Evolutionary conservation across 2,113 vertebrate genomes (phyloP), one percentile per base, ranked within the genome.

Genomic region (Alethe castanea): DNA sequence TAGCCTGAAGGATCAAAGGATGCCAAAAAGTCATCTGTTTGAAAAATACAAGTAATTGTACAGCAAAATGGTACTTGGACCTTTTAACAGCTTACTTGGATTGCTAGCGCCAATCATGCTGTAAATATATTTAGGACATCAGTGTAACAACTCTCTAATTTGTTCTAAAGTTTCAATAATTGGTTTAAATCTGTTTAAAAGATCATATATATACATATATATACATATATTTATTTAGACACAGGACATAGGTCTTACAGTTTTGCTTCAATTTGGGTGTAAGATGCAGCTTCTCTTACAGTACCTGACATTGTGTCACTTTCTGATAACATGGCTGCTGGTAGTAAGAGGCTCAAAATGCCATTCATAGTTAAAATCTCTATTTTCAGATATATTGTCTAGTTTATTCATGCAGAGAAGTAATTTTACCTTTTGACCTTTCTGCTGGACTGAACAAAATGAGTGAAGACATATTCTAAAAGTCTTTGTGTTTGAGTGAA

Each of bases 401-500:
- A 24, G 91, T 90, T 91, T 90, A 95, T 81, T 96, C 77, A 96
- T 69, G 92, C 53, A 86, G 91, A 95, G 78, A 91, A 94, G 81
- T 90, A 10, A 89, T 92, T 94, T 94, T 88, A 42, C 12, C 64
- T 92, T 96, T 94, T 92, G 74, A 88, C 92, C 92, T 97, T 96
- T 94, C 70, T 80, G 90, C 62, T 88, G 81, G 83, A 62, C 79
- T 94, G 80, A 94, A 74, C n/a, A 88, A 90, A 92, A 88, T 26
- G 26, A 90, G 47, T 78, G 40, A 88, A 94, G 67, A 88, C 2
- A 2, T 70, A 53, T 57, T 78, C 78, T 67, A 86, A 80, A 50
- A 83, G 60, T 36, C 57, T 56, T 90, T 64, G 6, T 42, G 74
- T 86, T 71, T 71, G 69, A 88, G 48, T 38, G 76, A 93, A 88